Percentiles rank a stretch among this genome's conserved stretches.
phyloP scores from a whole-genome alignment of 2,888 invertebrate species.

The Apamea epomidion region DNA sequence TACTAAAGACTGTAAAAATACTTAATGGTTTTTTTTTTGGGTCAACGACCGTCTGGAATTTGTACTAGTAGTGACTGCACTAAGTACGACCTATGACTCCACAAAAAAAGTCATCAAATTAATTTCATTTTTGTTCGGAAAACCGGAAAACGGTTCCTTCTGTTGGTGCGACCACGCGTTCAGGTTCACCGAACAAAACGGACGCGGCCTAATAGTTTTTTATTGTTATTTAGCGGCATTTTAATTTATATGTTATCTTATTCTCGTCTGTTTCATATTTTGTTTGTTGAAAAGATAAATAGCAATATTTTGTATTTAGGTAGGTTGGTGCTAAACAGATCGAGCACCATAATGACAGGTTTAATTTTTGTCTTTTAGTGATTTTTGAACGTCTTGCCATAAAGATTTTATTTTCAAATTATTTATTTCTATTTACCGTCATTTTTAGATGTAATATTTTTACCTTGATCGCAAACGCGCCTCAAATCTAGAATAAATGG shows the following conservation, averaged over 20 bases:
- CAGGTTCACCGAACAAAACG: no score
- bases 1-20: no score
- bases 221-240: constrained; percentile 11
- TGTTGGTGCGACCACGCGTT: no score
- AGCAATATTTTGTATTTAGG: background rate
- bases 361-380: constrained; percentile 3
- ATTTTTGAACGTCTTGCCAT: constrained; percentile 60
- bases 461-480: constrained; percentile 52
- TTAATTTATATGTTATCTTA: constrained; percentile 16
- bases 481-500: constrained; percentile 56
- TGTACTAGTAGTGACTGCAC: no score
- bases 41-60: no score
- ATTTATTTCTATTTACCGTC: constrained; percentile 40
- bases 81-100: no score
- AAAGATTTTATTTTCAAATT: constrained; percentile 41
- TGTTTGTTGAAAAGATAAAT: background rate
- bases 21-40: no score
- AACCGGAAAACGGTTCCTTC: no score
- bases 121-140: no score
- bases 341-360: background rate
- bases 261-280: constrained; percentile 9
- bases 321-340: background rate
- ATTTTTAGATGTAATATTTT: constrained; percentile 3
- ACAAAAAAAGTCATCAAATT: no score
- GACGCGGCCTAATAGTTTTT: constrained; percentile 25